Percentiles rank a stretch among this genome's conserved stretches.
Evolutionary conservation across 2,797 vertebrate genomes (phyloP).

Genomic region (Arrhamphus sclerolepis): DNA sequence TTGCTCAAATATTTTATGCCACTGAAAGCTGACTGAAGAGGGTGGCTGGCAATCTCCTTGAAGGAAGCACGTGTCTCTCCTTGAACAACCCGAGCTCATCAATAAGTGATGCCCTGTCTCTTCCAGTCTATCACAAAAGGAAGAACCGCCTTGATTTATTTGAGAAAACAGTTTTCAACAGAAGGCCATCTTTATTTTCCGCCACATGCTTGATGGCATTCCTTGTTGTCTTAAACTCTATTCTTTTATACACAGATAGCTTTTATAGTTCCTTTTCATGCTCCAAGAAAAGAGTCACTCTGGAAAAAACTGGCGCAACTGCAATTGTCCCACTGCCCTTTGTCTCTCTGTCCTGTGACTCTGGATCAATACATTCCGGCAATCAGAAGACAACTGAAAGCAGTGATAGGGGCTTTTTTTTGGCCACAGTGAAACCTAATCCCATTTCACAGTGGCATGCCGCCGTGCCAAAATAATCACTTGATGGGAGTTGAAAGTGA

Average conservation of each 20-base stretch:
- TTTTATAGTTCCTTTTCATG: constrained; percentile 22
- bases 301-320: constrained; percentile 24
- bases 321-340: constrained; percentile 40
- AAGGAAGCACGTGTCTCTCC: constrained; percentile 68
- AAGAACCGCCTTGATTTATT: constrained; percentile 62
- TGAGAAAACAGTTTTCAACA: constrained; percentile 42
- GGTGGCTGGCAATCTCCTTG: constrained; percentile 59
- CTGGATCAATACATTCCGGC: constrained; percentile 56
- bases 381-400: constrained; percentile 56
- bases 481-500: constrained; percentile 79
- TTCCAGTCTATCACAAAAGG: constrained; percentile 67
- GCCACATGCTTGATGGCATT: constrained; percentile 27
- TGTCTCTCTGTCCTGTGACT: constrained; percentile 46
- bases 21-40: constrained; percentile 36
- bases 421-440: constrained; percentile 72
- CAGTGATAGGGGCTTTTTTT: constrained; percentile 47
- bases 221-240: constrained; percentile 32
- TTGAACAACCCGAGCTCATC: constrained; percentile 72
- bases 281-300: constrained; percentile 15
- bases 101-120: constrained; percentile 77
- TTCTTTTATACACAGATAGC: constrained; percentile 21
- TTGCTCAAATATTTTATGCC: constrained; percentile 41
- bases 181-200: constrained; percentile 29
- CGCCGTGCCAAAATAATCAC: constrained; percentile 74
- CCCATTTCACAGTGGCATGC: constrained; percentile 71